These are phyloP conservation scores for Subacronicta megacephala DNA, from an alignment of 2,888 invertebrate genomes.

Conservation along the genomic window DNA sequence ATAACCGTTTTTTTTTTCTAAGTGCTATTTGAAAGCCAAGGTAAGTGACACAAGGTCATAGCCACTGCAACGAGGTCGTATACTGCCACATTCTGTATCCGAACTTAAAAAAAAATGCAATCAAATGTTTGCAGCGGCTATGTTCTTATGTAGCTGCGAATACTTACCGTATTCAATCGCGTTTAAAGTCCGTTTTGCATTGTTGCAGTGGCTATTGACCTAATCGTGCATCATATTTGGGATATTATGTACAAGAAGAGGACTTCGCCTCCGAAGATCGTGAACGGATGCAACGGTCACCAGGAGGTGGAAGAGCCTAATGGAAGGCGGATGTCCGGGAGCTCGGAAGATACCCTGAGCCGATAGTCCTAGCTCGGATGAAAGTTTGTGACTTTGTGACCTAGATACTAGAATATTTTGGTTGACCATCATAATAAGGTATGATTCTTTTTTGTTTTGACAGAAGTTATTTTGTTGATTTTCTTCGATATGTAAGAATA, in stretches of 20 bases:
- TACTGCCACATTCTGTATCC: constrained; percentile 52
- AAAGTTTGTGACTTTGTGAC: constrained; percentile 47
- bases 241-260: constrained; percentile 94
- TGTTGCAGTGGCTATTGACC: constrained; percentile 99
- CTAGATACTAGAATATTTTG: constrained; percentile 14
- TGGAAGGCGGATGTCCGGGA: constrained; percentile 80
- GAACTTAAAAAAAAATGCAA: constrained; percentile 45
- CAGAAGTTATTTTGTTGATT: neutral
- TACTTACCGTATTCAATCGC: constrained; percentile 50
- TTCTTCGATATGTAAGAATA: neutral
- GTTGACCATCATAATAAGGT: constrained; percentile 2
- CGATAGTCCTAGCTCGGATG: constrained; percentile 74
- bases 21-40: constrained; percentile 48
- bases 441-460: constrained; percentile 16
- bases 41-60: constrained; percentile 82
- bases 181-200: constrained; percentile 68
- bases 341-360: constrained; percentile 87
- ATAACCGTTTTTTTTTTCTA: constrained; percentile 3
- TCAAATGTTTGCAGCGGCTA: constrained; percentile 87
- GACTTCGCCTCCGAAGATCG: constrained; percentile 61
- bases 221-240: constrained; percentile 99
- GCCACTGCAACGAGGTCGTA: constrained; percentile 85
- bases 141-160: constrained; percentile 86
- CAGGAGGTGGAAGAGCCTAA: constrained; percentile 74
- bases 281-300: constrained; percentile 81